Percentiles rank a stretch among this genome's conserved stretches.
Conservation (phyloP, 2,888 invertebrate genomes). For the Scaptomyza polygonia region DNA sequence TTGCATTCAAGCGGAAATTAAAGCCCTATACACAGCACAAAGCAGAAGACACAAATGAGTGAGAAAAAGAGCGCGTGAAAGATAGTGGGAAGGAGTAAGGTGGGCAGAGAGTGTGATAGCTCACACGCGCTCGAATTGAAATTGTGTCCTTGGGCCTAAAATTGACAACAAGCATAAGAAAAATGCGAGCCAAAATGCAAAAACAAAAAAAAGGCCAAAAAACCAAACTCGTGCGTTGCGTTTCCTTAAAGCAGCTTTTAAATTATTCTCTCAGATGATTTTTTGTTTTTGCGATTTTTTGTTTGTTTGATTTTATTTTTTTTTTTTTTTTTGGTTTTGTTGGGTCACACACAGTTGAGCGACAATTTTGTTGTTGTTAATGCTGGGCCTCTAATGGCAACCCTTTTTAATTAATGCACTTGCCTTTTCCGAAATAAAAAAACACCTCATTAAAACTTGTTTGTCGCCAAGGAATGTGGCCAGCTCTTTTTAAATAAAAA, state of each 20-base stretch:
- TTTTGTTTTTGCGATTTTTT: no score
- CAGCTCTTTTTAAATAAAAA: conserved; percentile 55
- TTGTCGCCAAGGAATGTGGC: conserved; percentile 22
- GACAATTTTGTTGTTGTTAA: conserved; percentile 53
- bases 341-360: conserved; percentile 59
- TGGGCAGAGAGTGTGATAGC: conserved; percentile 21
- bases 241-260: conserved; percentile 49
- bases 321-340: conserved; percentile 15
- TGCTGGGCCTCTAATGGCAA: conserved; percentile 34
- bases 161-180: conserved; percentile 37
- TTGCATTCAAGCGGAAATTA: conserved; percentile 80
- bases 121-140: conserved; percentile 61
- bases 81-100: conserved; percentile 1
- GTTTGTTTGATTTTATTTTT: conserved; percentile 12
- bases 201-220: conserved; percentile 15
- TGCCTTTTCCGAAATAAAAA: neutral
- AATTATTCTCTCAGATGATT: conserved; percentile 21
- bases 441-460: conserved; percentile 69
- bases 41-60: neutral
- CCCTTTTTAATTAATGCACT: conserved; percentile 77
- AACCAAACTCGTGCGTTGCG: conserved; percentile 37
- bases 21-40: conserved; percentile 46
- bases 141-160: conserved; percentile 66
- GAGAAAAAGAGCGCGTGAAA: no score
- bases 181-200: neutral